phyloP scores from a whole-genome alignment of 2,888 invertebrate genomes.

The Aphrophora alni region DNA sequence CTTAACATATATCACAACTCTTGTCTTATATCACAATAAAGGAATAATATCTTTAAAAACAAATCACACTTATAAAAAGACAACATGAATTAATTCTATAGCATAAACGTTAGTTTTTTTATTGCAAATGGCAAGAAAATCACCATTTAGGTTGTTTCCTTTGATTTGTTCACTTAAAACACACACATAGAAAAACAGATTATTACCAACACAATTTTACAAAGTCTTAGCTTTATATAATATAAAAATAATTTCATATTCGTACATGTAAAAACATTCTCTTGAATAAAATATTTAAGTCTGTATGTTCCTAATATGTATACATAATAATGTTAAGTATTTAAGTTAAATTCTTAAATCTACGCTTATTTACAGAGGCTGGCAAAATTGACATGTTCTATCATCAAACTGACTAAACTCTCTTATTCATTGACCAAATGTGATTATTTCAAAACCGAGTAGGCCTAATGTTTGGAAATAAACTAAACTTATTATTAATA shows the following conservation, averaged over 20 bases:
- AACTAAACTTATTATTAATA: neutral
- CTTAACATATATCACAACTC: constrained; percentile 5
- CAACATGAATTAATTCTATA: neutral
- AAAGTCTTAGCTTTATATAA: neutral
- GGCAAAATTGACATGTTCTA: neutral
- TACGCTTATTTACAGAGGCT: neutral
- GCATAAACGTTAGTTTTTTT: neutral
- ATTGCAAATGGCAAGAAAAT: neutral
- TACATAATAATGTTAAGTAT: neutral
- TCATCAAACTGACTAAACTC: neutral
- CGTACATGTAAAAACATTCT: neutral
- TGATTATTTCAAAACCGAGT: too few species aligned
- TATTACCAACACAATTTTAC: neutral
- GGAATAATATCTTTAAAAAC: neutral
- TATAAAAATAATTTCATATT: neutral
- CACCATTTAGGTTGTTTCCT: neutral
- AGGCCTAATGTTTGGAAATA: neutral
- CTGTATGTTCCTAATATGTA: neutral
- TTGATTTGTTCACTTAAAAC: neutral
- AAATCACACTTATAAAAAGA: neutral
- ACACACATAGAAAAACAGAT: neutral
- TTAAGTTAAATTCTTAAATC: neutral
- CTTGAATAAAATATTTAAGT: neutral
- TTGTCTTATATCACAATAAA: neutral
- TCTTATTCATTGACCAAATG: too few species aligned